These are phyloP conservation scores for Theodoxus fluviatilis DNA, from an alignment of 2,888 invertebrate genomes.

Conservation along the genomic window DNA sequence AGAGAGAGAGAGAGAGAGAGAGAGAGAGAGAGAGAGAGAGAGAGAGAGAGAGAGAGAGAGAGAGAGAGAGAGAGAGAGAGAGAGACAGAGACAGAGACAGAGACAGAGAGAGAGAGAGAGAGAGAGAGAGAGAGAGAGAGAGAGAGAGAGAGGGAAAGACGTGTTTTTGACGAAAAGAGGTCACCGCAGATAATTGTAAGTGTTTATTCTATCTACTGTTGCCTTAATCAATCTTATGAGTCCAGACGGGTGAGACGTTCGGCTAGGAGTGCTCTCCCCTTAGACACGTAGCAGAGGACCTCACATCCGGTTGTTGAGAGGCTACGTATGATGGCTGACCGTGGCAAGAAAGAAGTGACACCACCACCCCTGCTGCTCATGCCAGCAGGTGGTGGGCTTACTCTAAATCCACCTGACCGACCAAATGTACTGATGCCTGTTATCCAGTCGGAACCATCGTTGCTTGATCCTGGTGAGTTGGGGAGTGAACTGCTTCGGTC, in stretches of 20 bases:
- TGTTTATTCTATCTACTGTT: too few relatives aligned
- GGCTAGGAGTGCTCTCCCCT: too few relatives aligned
- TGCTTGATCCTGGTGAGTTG: slow-evolving; percentile 52
- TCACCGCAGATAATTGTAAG: too few relatives aligned
- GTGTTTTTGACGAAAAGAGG: too few relatives aligned
- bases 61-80: background rate
- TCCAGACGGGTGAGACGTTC: too few relatives aligned
- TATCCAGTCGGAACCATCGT: slow-evolving; percentile 54
- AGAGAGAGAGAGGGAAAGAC: background rate
- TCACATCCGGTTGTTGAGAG: slow-evolving; percentile 19
- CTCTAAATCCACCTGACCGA: slow-evolving; percentile 53
- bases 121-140: background rate
- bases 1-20: background rate
- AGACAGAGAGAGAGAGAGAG: background rate
- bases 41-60: background rate
- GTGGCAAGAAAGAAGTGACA: slow-evolving; percentile 53
- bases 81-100: background rate
- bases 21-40: background rate
- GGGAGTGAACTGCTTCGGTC: background rate
- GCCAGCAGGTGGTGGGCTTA: slow-evolving; percentile 60
- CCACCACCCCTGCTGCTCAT: slow-evolving; percentile 60
- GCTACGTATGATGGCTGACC: slow-evolving; percentile 50
- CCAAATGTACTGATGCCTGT: slow-evolving; percentile 59
- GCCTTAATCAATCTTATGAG: too few relatives aligned
- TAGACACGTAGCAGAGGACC: slow-evolving; percentile 13